Evolutionary conservation across 53 echinoderm and acorn worm species (phyloP).

Genomic region (Apostichopus leukothele): DNA sequence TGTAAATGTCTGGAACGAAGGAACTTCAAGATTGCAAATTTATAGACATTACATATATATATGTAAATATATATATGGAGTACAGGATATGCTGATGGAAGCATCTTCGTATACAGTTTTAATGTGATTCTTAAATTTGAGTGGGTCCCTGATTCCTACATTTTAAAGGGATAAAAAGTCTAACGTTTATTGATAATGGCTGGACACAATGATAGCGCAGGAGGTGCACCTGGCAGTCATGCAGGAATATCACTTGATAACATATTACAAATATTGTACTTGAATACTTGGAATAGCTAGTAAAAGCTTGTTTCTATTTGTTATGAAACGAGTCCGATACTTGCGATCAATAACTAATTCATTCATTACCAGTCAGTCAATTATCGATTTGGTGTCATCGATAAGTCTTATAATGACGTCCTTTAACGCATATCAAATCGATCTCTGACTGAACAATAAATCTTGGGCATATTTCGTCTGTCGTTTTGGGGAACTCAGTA

Average conservation of each 20-base stretch:
- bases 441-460: background rate
- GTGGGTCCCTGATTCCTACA: too few relatives aligned
- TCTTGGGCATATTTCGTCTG: background rate
- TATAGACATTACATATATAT: too few relatives aligned
- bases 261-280: background rate
- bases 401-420: background rate
- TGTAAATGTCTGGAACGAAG: too few relatives aligned
- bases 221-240: background rate
- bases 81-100: too few relatives aligned
- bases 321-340: background rate
- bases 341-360: constrained; percentile 11
- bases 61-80: too few relatives aligned
- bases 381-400: background rate
- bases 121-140: too few relatives aligned
- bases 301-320: background rate
- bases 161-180: too few relatives aligned
- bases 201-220: background rate
- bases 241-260: background rate
- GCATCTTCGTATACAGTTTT: too few relatives aligned
- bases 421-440: background rate
- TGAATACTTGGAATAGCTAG: background rate
- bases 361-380: background rate
- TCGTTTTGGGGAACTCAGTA: constrained; percentile 39
- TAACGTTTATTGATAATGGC: background rate
- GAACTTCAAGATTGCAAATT: too few relatives aligned